Conservation (phyloP, 2,797 vertebrate genomes). For the Ptychobarbus kaznakovi region DNA sequence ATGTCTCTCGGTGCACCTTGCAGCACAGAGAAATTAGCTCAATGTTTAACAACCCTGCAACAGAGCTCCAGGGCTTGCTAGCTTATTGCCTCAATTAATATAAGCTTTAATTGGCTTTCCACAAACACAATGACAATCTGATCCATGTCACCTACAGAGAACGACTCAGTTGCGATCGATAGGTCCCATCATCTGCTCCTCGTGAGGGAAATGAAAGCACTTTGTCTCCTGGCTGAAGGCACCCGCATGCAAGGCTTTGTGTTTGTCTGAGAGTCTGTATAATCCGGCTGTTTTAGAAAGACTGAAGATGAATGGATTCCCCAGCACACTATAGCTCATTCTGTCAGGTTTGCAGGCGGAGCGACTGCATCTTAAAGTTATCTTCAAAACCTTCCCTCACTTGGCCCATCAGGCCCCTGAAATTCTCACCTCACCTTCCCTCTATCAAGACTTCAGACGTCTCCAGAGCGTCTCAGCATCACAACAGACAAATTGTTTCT, state of each 20-base stretch:
- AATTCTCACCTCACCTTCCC: slow-evolving; percentile 52
- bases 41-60: slow-evolving; percentile 52
- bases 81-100: slow-evolving; percentile 79
- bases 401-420: slow-evolving; percentile 35
- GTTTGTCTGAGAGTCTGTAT: slow-evolving; percentile 68
- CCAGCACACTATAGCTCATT: slow-evolving; percentile 78
- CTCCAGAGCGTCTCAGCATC: slow-evolving; percentile 9
- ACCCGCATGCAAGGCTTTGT: slow-evolving; percentile 57
- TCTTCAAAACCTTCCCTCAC: slow-evolving; percentile 53
- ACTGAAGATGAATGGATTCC: slow-evolving; percentile 82
- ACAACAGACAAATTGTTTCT: slow-evolving; percentile 23
- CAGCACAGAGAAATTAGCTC: not conserved
- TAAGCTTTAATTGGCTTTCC: slow-evolving; percentile 79
- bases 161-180: slow-evolving; percentile 75
- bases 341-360: slow-evolving; percentile 70
- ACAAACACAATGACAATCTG: slow-evolving; percentile 74
- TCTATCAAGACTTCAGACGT: slow-evolving; percentile 34
- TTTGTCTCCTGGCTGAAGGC: slow-evolving; percentile 74
- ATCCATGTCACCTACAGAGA: slow-evolving; percentile 74
- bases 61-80: slow-evolving; percentile 63
- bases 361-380: slow-evolving; percentile 58
- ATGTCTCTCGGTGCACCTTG: slow-evolving; percentile 9
- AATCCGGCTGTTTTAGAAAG: slow-evolving; percentile 81
- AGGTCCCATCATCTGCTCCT: slow-evolving; percentile 81
- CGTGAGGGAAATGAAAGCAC: slow-evolving; percentile 80